Evolutionary conservation across 2,113 vertebrate species (phyloP), one percentile per base, ranked within the genome.

Genomic region (Tapirus terrestris): DNA sequence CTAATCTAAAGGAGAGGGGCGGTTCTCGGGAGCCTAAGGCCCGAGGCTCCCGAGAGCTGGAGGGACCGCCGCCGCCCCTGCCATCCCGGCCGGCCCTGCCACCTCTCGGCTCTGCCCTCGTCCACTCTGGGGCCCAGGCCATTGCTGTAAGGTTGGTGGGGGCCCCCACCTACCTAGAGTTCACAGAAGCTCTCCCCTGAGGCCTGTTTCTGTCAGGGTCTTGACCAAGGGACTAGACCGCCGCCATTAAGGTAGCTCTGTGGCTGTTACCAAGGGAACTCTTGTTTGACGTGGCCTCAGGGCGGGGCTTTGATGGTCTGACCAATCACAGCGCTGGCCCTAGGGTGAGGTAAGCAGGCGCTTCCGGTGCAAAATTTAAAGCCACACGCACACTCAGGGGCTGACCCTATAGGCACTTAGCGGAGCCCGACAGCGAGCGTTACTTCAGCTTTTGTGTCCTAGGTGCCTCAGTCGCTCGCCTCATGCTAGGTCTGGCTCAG

Each of bases 1-100:
- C 83, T 13, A 96, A 1, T 36, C 2, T 61, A 43, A 97, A 96
- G 45, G 73, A 86, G 18, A 96, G 88, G 27, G 93, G 91, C 36
- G 48, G 90, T 31, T 85, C 72, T 6, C 2, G 1, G 12, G 25
- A 33, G 23, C 21, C 2, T 2, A 29, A 1, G 2, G 51, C 39
- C 27, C 73, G 63, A 18, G 36, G 3, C 25, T 58, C 91, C 16
- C 3, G 1, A 1, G 2, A 2, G n/a, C 14, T 0, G 3, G 63
- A 48, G 21, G n/a, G 4, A 31, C 25, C 5, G 8, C 56, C 70
- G 18, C n/a, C n/a, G 70, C 39, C 25, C 3, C 12, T 0, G 21
- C 36, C 18, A 1, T 33, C 10, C 2, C 58, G 2, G 43, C 33
- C n/a, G 13, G 31, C 6, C 48, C 31, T 16, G 33, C 4, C 5